Percentiles rank a stretch among this genome's conserved stretches.
These are phyloP conservation scores for Pachydiplax longipennis DNA, from an alignment of 2,888 invertebrate species.

Conservation along the genomic window DNA sequence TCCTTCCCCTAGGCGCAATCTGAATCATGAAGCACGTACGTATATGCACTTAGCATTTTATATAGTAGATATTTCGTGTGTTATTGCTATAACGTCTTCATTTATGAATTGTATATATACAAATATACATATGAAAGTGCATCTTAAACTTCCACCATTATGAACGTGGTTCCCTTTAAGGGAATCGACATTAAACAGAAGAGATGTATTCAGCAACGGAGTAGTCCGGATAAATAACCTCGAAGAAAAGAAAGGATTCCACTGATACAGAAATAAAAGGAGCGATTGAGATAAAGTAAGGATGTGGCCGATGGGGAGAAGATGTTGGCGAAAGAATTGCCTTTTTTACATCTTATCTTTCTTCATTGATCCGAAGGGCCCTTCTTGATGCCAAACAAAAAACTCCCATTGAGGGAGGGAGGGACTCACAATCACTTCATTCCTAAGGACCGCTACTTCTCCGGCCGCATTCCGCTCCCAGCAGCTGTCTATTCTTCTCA, in stretches of 20 bases:
- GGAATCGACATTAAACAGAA: neutral
- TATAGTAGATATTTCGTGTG: no score
- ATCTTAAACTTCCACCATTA: no score
- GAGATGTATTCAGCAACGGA: neutral
- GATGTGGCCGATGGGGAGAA: neutral
- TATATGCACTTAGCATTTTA: no score
- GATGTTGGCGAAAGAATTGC: conserved; percentile 23
- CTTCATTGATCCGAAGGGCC: conserved; percentile 9
- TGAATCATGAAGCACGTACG: no score
- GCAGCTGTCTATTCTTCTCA: neutral
- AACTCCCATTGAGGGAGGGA: neutral
- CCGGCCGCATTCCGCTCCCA: neutral
- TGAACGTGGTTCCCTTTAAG: neutral
- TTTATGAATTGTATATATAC: no score
- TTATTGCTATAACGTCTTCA: no score
- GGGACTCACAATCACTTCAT: neutral
- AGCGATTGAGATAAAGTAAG: neutral
- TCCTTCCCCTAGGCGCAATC: no score
- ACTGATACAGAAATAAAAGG: neutral
- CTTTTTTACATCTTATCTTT: neutral
- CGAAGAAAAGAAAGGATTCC: neutral
- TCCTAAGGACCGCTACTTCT: neutral
- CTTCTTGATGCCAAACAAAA: neutral
- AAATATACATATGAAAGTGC: no score
- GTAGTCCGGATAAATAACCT: neutral